Conservation (phyloP, 1,140 invertebrate genomes). For the Hyles vespertilio region DNA sequence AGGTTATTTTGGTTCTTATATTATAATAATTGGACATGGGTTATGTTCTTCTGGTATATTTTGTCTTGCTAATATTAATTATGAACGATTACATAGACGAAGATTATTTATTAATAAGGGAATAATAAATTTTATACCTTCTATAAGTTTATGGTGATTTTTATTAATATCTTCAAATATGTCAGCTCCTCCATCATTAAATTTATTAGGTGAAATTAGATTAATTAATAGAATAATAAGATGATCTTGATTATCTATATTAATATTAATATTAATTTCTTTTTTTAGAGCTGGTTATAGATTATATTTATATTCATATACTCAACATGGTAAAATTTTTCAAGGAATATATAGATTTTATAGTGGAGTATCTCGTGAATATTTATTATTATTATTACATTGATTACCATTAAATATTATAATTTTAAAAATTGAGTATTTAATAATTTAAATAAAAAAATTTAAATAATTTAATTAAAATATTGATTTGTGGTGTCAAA, state of each 20-base stretch:
- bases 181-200: slow-evolving; percentile 63
- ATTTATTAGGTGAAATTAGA: slow-evolving; percentile 76
- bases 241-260: slow-evolving; percentile 64
- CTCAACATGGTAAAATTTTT: slow-evolving; percentile 75
- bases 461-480: slow-evolving; percentile 80
- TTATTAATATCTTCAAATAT: slow-evolving; percentile 75
- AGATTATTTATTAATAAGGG: slow-evolving; percentile 71
- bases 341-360: slow-evolving; percentile 57
- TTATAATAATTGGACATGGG: slow-evolving; percentile 81
- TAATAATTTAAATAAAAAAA: slow-evolving; percentile 26
- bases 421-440: slow-evolving; percentile 62
- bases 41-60: slow-evolving; percentile 82
- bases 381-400: slow-evolving; percentile 78
- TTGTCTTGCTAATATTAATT: slow-evolving; percentile 80
- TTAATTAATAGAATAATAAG: slow-evolving; percentile 76
- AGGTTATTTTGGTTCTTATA: slow-evolving; percentile 68
- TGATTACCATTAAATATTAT: slow-evolving; percentile 78
- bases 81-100: slow-evolving; percentile 74
- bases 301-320: slow-evolving; percentile 75
- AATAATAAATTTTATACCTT: slow-evolving; percentile 67
- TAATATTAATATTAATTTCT: slow-evolving; percentile 71
- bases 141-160: slow-evolving; percentile 78
- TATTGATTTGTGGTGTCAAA: slow-evolving; percentile 78
- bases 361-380: slow-evolving; percentile 69
- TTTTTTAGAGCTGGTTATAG: slow-evolving; percentile 70